Base-by-base conservation (phyloP, 2,888 invertebrate species). In the Heliconius aoede region DNA sequence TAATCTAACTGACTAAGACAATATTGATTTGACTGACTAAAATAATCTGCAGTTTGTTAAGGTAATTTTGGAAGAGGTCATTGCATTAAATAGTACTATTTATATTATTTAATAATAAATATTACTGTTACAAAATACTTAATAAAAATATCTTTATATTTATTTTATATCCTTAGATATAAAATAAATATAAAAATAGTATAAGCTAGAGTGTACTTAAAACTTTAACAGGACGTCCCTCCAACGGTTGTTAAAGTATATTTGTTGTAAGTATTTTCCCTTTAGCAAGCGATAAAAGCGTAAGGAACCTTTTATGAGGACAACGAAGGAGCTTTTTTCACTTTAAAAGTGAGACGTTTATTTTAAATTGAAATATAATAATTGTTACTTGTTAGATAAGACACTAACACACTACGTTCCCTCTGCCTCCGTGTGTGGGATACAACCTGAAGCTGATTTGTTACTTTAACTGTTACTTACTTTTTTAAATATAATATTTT, bases 271-370 rank as follows among this genome's bases (percentile, higher is more conserved):
- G 85, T 89, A 87, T 91, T 88, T 85, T 84, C 79, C 79, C 83
- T 85, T 85, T 85, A 89, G 86, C 82, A 86, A 86, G 87, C 86
- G 89, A 87, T 88, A 89, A 88, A 90, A 91, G 85, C 86, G 84
- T 88, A 74, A 74, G 74, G 28, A n/a, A 58, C 30, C 55, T 76
- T 76, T 75, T 51, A 76, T 55, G 32, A 55, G 32, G 55, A 55
- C 32, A n/a, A n/a, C 55, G 30, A 8, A 30, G 30, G 24, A 68
- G 28, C 13, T 24, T 69, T 65, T 69, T 69, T 30, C 67, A 51
- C 51, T 68, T 69, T 32, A 32, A 65, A 36, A 68, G 9, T 46
- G 40, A 46, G 30, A 60, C 5, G 61, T n/a, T 68, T 24, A 73
- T 65, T 64, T 64, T 64, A n/a, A 36, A 64, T 32, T 15, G 24